Conservation (phyloP, 2,113 vertebrate species). For the Microtus oregoni region DNA sequence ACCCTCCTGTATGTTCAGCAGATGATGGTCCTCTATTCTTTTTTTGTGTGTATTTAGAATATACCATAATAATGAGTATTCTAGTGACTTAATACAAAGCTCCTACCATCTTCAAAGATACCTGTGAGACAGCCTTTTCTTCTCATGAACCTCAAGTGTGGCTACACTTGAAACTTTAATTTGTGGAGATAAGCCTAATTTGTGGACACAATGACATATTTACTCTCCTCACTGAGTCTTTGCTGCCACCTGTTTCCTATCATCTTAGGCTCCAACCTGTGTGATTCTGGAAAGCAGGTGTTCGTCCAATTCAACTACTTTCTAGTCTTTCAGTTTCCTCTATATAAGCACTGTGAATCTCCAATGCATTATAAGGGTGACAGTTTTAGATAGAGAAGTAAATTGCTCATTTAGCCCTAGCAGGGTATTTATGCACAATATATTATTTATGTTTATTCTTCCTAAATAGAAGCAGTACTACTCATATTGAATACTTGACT, state of each 20-base stretch:
- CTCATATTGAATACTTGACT: constrained; percentile 17
- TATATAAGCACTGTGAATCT: constrained; percentile 5
- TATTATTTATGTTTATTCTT: not conserved
- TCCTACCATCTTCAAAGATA: not conserved
- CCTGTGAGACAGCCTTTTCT: not conserved
- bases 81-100: not conserved
- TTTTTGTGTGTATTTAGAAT: not conserved
- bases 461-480: not conserved
- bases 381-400: constrained; percentile 21
- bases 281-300: not conserved
- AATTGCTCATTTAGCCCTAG: not conserved
- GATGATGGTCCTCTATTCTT: not conserved
- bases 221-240: not conserved
- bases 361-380: not conserved
- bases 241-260: not conserved
- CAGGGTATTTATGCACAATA: not conserved
- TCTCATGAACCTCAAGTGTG: not conserved
- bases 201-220: not conserved
- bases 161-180: not conserved
- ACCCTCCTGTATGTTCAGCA: not conserved
- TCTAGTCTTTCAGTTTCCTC: not conserved
- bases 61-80: not conserved
- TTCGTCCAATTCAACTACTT: not conserved
- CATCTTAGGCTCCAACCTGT: not conserved
- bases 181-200: not conserved